phyloP scores from a whole-genome alignment of 2,888 invertebrate species.

The Anthrax anthrax region DNA sequence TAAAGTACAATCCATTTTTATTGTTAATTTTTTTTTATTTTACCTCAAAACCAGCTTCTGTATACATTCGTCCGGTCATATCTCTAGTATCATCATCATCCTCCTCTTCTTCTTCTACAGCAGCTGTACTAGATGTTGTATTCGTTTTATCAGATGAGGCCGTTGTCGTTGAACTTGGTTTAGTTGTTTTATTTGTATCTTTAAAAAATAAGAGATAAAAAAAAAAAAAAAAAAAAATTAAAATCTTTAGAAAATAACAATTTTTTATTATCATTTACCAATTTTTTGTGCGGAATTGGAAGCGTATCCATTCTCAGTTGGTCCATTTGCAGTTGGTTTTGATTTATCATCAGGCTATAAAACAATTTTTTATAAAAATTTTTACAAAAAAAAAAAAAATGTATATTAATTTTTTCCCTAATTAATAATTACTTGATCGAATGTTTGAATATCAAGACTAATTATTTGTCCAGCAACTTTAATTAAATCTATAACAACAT shows the following conservation, averaged over 20 bases:
- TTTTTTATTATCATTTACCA: not conserved
- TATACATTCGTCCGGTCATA: slow-evolving; percentile 64
- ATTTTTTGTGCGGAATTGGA: slow-evolving; percentile 3
- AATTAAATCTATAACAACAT: slow-evolving; percentile 87
- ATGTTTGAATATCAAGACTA: slow-evolving; percentile 72
- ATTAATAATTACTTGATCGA: slow-evolving; percentile 23
- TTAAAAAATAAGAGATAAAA: not conserved
- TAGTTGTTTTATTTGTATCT: not conserved
- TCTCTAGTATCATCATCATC: slow-evolving; percentile 63
- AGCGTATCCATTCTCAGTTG: slow-evolving; percentile 3
- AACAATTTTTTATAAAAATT: not conserved
- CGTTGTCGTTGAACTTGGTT: not conserved
- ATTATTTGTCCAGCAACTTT: slow-evolving; percentile 81
- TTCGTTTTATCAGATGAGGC: not conserved
- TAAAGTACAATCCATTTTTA: too few relatives aligned
- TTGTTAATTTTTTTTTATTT: too few relatives aligned
- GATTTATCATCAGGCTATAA: not conserved
- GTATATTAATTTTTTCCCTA: not conserved
- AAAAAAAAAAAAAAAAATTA: not conserved
- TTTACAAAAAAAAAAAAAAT: not conserved
- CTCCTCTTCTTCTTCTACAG: slow-evolving; percentile 29
- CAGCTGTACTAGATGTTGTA: not conserved
- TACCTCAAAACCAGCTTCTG: slow-evolving; percentile 64
- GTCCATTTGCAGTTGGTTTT: not conserved
- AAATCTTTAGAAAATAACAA: too few relatives aligned